Conservation (phyloP, 1,140 invertebrate species). For the Orussus abietinus region DNA sequence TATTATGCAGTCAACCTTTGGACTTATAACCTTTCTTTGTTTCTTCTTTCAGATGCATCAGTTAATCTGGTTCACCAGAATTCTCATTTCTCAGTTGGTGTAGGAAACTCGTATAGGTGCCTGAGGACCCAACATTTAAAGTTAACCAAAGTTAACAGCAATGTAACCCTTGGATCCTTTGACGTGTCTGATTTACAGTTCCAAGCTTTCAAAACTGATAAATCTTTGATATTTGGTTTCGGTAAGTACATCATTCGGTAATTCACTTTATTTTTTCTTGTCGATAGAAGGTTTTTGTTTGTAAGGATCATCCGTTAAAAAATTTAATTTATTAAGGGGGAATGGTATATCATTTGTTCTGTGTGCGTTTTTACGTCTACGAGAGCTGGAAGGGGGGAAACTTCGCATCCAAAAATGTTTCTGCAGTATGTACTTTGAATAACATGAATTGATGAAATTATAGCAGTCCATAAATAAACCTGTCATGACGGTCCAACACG, state of each 20-base stretch:
- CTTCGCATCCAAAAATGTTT: too few species aligned
- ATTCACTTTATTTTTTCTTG: constrained; percentile 8
- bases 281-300: constrained; percentile 5
- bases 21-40: constrained; percentile 12
- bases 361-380: too few species aligned
- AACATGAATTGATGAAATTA: too few species aligned
- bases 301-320: constrained; percentile 1
- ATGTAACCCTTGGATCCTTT: constrained; percentile 42
- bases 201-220: constrained; percentile 64
- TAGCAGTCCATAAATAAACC: too few species aligned
- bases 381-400: too few species aligned
- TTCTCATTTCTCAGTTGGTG: constrained; percentile 53
- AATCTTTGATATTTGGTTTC: constrained; percentile 51
- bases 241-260: constrained; percentile 48
- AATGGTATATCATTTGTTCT: too few species aligned
- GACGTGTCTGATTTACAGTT: constrained; percentile 63
- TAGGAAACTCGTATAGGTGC: constrained; percentile 68
- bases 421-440: too few species aligned
- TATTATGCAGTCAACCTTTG: too few species aligned
- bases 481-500: too few species aligned
- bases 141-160: constrained; percentile 45
- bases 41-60: constrained; percentile 41
- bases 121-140: constrained; percentile 55
- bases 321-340: too few species aligned
- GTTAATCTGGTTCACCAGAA: constrained; percentile 49